Evolutionary conservation across 2,113 vertebrate species (phyloP).

Genomic region (Enhydra lutris): DNA sequence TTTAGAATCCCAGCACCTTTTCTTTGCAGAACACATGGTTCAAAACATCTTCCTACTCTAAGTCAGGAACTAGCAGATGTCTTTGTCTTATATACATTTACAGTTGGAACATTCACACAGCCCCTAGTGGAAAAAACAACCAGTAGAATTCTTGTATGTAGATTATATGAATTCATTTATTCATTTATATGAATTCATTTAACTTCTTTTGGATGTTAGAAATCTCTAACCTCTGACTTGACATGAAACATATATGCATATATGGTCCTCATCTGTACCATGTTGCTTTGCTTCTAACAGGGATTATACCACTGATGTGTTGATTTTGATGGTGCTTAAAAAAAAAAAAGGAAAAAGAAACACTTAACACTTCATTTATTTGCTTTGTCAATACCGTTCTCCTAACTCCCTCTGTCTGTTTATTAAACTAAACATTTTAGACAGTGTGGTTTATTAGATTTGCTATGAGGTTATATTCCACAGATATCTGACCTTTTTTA

Average conservation of each 20-base stretch:
- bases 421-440: constrained; percentile 30
- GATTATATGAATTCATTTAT: neutral
- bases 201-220: neutral
- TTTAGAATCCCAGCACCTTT: neutral
- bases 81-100: neutral
- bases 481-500: constrained; percentile 44
- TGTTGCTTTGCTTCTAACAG: neutral
- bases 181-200: neutral
- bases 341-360: neutral
- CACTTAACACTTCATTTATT: neutral
- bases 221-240: neutral
- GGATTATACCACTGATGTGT: neutral
- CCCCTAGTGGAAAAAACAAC: neutral
- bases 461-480: neutral
- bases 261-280: neutral
- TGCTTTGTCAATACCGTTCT: neutral
- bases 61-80: neutral
- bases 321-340: neutral
- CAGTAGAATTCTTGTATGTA: neutral
- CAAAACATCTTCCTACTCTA: neutral
- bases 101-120: neutral
- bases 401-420: neutral
- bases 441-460: constrained; percentile 5
- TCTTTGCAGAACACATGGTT: neutral
- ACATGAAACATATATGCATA: neutral